Evolutionary conservation across 2,888 invertebrate genomes (phyloP), one percentile per base, ranked within the genome.

Genomic region (Leucania comma): DNA sequence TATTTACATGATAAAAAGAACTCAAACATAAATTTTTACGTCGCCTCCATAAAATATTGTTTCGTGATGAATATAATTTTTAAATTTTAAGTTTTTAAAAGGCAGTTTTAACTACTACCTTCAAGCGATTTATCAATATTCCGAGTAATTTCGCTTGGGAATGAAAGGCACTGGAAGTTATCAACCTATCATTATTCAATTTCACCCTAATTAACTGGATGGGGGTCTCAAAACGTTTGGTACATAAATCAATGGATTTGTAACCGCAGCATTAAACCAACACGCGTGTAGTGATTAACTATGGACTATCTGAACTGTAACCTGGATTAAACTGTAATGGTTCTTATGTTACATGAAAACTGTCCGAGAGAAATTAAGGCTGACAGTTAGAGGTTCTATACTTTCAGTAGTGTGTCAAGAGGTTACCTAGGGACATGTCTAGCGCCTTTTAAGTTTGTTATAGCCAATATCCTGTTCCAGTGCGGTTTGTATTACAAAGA

Each of bases 401-500:
- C 5, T 70, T 69, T 70, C 63, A 64, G 58, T 77, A 87, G 86
- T 91, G 80, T 91, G 92, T 90, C 89, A 92, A 88, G 89, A 87
- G 92, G 93, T 92, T 89, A 91, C 87, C 87, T 88, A 88, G 86
- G 86, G 75, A 85, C 81, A 80, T 86, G 86, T 62, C 80, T 85
- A 87, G 87, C 86, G 83, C 92, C 91, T 90, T 93, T 92, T 93
- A 84, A 80, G 89, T 89, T 89, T 83, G 86, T 89, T 90, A 91
- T 90, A 88, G 88, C 87, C 90, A 83, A 91, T 91, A 91, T 94
- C 93, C 93, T 93, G 92, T 89, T 80, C 83, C 75, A 84, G 79
- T 86, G 84, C 86, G 81, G 87, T 88, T 89, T 90, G 89, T 88
- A 88, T 89, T 91, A 91, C 93, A 92, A 92, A 92, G 91, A 91